A percentile compares a stretch with the other conserved stretches of the same genome.
These are phyloP conservation scores for Athene cunicularia DNA, from an alignment of 2,113 vertebrate species.

Conservation along the genomic window DNA sequence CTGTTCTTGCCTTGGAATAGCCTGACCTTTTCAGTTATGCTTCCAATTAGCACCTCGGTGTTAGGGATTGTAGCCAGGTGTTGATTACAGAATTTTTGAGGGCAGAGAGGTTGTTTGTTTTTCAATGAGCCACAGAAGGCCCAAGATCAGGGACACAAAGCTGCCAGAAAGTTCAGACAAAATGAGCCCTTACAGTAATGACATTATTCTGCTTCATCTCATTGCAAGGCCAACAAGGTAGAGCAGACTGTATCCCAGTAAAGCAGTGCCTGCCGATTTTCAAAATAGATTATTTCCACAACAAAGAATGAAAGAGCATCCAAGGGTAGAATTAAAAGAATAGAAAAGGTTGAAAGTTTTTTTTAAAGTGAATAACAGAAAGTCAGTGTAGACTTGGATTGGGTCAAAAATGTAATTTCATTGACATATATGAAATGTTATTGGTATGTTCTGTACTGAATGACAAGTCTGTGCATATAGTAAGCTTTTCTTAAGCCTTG, in stretches of 20 bases:
- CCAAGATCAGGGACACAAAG: not conserved
- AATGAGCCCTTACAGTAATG: not conserved
- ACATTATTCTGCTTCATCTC: not conserved
- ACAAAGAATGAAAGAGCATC: not conserved
- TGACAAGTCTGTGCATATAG: not conserved
- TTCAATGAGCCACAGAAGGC: not conserved
- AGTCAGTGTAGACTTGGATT: not conserved
- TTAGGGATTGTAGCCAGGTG: not conserved
- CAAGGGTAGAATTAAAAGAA: not conserved
- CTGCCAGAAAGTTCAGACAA: not conserved
- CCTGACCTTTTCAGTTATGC: slow-evolving; percentile 9
- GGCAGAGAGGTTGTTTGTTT: not conserved
- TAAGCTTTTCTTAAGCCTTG: not conserved
- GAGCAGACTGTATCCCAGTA: not conserved
- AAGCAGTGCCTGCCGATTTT: not conserved
- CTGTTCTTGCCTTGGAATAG: not conserved
- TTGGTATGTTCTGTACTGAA: not conserved
- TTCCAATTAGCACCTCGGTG: slow-evolving; percentile 12
- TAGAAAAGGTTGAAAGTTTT: not conserved
- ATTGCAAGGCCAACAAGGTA: not conserved
- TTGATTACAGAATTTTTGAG: not conserved
- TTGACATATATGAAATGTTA: not conserved
- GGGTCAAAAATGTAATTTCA: not conserved
- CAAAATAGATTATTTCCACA: not conserved
- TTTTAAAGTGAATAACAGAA: not conserved